Percentiles rank a stretch among this genome's conserved stretches.
Conservation (phyloP, 2,888 invertebrate species). For the Luffia ferchaultella region DNA sequence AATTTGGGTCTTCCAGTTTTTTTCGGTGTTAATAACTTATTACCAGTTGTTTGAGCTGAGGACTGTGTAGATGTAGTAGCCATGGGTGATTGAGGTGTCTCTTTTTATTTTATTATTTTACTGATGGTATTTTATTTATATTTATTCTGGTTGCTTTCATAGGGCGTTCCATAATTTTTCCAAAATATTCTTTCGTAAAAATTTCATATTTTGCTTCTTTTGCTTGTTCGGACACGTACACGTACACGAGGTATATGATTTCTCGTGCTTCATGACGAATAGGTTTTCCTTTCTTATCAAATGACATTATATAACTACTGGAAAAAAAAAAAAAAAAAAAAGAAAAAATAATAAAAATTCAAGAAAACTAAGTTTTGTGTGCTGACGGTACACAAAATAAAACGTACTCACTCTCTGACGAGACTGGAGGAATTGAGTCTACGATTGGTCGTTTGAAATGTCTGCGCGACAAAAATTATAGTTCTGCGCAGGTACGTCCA, state of each 20-base stretch:
- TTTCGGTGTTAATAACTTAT: background rate
- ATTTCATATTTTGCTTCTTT: background rate
- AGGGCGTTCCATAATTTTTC: background rate
- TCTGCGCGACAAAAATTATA: background rate
- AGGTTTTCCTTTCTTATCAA: background rate
- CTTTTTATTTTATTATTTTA: background rate
- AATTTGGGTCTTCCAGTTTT: background rate
- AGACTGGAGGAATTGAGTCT: background rate
- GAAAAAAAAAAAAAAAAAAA: background rate
- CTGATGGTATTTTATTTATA: background rate
- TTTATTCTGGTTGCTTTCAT: background rate
- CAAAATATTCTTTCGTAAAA: background rate
- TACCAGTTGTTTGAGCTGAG: background rate
- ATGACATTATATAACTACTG: background rate
- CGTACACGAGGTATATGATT: background rate
- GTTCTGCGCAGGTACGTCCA: background rate
- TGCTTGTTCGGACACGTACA: background rate
- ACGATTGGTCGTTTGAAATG: background rate
- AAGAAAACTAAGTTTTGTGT: background rate
- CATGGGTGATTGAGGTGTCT: background rate
- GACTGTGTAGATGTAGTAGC: background rate
- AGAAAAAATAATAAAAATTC: no score
- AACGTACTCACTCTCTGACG: background rate
- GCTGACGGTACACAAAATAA: background rate
- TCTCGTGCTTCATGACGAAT: background rate